phyloP scores from a whole-genome alignment of 2,888 invertebrate species.

The Polydrusus cervinus region DNA sequence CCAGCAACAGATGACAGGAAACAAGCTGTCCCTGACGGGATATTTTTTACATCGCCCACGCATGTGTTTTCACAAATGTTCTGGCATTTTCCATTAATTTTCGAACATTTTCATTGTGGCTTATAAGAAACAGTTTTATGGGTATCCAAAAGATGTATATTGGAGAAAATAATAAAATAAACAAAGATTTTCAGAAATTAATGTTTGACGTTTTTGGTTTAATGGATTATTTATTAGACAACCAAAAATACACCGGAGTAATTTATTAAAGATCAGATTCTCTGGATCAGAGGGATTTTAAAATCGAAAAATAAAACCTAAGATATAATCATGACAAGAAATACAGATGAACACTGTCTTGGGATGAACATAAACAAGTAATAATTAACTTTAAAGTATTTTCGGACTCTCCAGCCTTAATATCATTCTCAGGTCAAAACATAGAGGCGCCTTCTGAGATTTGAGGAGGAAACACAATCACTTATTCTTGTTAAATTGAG shows the following conservation, averaged over 20 bases:
- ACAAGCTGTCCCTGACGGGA: constrained; percentile 31
- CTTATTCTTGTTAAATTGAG: too few relatives aligned
- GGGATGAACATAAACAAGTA: too few relatives aligned
- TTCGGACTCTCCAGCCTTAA: too few relatives aligned
- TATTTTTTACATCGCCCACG: constrained; percentile 23
- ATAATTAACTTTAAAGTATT: too few relatives aligned
- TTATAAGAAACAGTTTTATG: background rate
- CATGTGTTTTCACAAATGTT: constrained; percentile 7
- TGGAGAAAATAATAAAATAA: constrained; percentile 7
- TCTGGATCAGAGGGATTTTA: too few relatives aligned
- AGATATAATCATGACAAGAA: too few relatives aligned
- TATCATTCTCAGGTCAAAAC: too few relatives aligned
- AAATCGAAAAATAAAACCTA: too few relatives aligned
- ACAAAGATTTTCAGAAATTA: background rate
- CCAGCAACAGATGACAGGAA: constrained; percentile 36
- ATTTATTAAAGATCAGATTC: too few relatives aligned
- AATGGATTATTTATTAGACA: background rate
- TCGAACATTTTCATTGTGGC: background rate
- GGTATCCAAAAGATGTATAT: background rate
- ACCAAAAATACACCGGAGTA: constrained; percentile 1
- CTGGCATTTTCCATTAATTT: constrained; percentile 18
- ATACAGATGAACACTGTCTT: too few relatives aligned
- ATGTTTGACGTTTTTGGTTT: background rate
- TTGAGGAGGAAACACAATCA: too few relatives aligned
- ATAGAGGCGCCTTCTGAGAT: too few relatives aligned